Evolutionary conservation across 2,113 vertebrate genomes (phyloP).

Genomic region (Neotoma lepida): DNA sequence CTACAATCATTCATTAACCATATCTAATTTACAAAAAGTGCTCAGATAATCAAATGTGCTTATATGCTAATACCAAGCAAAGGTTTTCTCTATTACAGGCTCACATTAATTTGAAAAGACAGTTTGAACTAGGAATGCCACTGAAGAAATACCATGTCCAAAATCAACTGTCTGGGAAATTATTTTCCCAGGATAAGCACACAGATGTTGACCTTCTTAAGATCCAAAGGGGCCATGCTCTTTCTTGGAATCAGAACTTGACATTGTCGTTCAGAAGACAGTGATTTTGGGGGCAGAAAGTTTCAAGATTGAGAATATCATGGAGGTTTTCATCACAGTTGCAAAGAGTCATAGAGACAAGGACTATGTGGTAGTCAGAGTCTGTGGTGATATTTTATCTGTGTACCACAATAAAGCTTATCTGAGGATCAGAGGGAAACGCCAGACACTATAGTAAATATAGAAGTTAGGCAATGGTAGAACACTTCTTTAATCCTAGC

Average conservation of each 20-base stretch:
- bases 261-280: background rate
- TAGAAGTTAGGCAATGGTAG: too few relatives aligned
- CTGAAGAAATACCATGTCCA: background rate
- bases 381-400: too few relatives aligned
- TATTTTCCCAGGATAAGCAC: background rate
- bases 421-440: too few relatives aligned
- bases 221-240: background rate
- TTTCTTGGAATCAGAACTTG: background rate
- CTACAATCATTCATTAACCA: background rate
- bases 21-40: background rate
- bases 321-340: background rate
- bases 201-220: background rate
- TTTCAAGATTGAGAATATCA: background rate
- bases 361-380: background rate
- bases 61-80: background rate
- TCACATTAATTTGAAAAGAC: background rate
- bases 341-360: background rate
- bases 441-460: too few relatives aligned
- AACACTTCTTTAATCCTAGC: too few relatives aligned
- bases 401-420: too few relatives aligned
- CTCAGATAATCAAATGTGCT: background rate
- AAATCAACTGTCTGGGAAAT: background rate
- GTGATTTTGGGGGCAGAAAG: background rate
- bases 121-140: background rate
- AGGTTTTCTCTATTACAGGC: background rate